Evolutionary conservation across 2,797 vertebrate genomes (phyloP).

Genomic region (Nannoperca obscura): DNA sequence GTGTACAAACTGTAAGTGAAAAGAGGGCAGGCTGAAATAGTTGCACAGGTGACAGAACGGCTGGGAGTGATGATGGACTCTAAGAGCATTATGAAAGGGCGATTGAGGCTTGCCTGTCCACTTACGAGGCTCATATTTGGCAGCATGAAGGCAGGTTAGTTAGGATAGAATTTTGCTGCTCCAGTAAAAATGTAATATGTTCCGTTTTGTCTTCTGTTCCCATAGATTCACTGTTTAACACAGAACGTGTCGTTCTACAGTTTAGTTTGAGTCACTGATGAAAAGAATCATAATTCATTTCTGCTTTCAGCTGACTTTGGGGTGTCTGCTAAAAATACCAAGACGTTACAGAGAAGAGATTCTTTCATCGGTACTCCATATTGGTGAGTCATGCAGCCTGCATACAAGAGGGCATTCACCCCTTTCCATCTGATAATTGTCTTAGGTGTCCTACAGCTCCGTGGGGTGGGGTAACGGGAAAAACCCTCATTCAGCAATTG

Average conservation of each 20-base stretch:
- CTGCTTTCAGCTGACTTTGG: constrained; percentile 96
- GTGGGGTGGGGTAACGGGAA: constrained; percentile 8
- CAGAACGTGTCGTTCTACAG: background rate
- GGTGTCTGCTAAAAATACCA: constrained; percentile 99
- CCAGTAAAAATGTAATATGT: background rate
- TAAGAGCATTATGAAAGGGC: background rate
- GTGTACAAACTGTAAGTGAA: constrained; percentile 39
- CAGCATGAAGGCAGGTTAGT: background rate
- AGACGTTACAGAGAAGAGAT: constrained; percentile 97
- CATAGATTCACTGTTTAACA: background rate
- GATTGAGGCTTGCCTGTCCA: constrained; percentile 8
- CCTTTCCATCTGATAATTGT: constrained; percentile 46
- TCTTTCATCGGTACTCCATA: constrained; percentile 99
- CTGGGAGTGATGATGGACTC: constrained; percentile 6
- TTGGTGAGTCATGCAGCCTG: constrained; percentile 89
- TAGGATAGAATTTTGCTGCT: background rate
- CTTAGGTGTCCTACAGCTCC: constrained; percentile 10
- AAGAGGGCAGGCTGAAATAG: constrained; percentile 32
- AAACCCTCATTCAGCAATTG: constrained; percentile 27
- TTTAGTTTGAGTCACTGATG: constrained; percentile 29
- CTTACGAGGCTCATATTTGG: constrained; percentile 7
- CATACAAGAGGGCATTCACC: constrained; percentile 45
- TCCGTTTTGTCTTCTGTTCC: background rate
- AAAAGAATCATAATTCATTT: constrained; percentile 47
- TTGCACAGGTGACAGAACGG: constrained; percentile 30